A percentile compares a stretch with the other conserved stretches of the same genome.
Evolutionary conservation across 1,140 invertebrate genomes (phyloP).

Genomic region (Drosophila tani): DNA sequence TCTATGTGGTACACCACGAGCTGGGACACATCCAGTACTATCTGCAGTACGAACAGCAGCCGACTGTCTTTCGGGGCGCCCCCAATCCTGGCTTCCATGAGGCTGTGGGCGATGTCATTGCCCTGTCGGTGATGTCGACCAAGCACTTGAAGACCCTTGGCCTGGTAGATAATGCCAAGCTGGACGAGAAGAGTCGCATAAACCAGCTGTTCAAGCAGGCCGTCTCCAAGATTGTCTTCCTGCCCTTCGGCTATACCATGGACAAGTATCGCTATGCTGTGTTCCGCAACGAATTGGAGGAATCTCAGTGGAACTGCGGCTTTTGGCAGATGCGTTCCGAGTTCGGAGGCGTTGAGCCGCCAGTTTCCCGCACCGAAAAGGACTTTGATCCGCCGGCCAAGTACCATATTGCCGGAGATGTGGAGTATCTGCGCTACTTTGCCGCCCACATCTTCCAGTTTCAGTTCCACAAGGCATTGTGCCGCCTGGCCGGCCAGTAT

Average conservation of each 20-base stretch:
- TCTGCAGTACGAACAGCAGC: conserved; percentile 89
- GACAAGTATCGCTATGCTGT: conserved; percentile 87
- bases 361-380: conserved; percentile 85
- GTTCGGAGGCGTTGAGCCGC: conserved; percentile 87
- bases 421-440: conserved; percentile 88
- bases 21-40: conserved; percentile 92
- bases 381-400: conserved; percentile 89
- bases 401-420: conserved; percentile 87
- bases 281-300: conserved; percentile 86
- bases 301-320: conserved; percentile 86
- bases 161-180: conserved; percentile 71
- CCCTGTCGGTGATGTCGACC: conserved; percentile 87
- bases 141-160: conserved; percentile 87
- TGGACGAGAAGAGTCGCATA: conserved; percentile 79
- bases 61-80: conserved; percentile 88
- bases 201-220: conserved; percentile 84
- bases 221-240: conserved; percentile 88
- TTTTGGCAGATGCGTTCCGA: conserved; percentile 87
- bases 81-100: conserved; percentile 93
- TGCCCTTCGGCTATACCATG: conserved; percentile 86
- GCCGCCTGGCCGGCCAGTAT: conserved; percentile 86
- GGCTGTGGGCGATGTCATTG: conserved; percentile 90
- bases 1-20: conserved; percentile 91
- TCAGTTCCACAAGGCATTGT: conserved; percentile 88
- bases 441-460: conserved; percentile 87